phyloP scores from a whole-genome alignment of 2,113 vertebrate species.

The Genyomyrus donnyi region DNA sequence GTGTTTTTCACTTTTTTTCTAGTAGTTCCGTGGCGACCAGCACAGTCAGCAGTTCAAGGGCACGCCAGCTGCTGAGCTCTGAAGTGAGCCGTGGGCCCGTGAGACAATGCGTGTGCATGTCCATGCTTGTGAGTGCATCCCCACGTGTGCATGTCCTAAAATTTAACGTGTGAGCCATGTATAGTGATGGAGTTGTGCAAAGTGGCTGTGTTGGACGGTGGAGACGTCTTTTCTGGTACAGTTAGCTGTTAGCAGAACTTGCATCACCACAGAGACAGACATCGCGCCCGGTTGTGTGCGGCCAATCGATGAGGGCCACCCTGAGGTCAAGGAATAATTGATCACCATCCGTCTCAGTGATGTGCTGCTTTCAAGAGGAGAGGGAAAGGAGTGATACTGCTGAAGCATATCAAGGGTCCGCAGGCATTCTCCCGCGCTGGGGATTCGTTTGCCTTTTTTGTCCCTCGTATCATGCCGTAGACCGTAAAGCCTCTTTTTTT shows the following conservation, averaged over 20 bases:
- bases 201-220: slow-evolving; percentile 22
- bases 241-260: slow-evolving; percentile 3
- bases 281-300: slow-evolving; percentile 25
- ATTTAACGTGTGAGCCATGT: slow-evolving; percentile 23
- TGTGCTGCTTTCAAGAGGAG: slow-evolving; percentile 34
- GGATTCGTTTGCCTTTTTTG: slow-evolving; percentile 21
- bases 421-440: background rate
- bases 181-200: slow-evolving; percentile 30
- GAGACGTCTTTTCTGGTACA: slow-evolving; percentile 32
- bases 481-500: slow-evolving; percentile 23
- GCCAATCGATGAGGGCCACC: slow-evolving; percentile 36
- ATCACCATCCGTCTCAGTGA: slow-evolving; percentile 42
- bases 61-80: background rate
- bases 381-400: slow-evolving; percentile 22
- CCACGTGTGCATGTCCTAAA: background rate
- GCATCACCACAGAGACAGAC: slow-evolving; percentile 30
- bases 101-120: background rate
- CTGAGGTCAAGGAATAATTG: slow-evolving; percentile 51
- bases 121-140: background rate
- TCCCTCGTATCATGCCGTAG: slow-evolving; percentile 9
- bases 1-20: background rate
- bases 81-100: background rate
- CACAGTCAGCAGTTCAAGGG: background rate
- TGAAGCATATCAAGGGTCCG: slow-evolving; percentile 3
- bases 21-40: background rate